These are phyloP conservation scores for Anastatus disparis DNA, from an alignment of 1,140 invertebrate genomes.

Conservation along the genomic window DNA sequence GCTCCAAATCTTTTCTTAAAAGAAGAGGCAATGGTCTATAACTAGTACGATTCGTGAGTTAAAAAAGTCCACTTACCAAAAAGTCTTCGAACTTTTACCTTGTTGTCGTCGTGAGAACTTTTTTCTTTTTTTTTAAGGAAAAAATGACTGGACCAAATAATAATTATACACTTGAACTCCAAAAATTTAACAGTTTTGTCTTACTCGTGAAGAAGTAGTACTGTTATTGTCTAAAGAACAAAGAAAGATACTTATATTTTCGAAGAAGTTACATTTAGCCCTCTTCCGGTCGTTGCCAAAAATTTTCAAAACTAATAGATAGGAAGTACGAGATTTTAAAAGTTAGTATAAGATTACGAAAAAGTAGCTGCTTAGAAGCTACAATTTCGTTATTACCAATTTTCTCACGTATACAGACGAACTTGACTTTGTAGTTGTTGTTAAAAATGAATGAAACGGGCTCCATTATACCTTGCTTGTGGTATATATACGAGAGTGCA, in stretches of 20 bases:
- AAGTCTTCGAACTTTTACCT: background rate
- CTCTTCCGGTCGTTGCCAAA: conserved; percentile 10
- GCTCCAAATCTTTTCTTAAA: conserved; percentile 13
- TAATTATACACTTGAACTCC: conserved; percentile 11
- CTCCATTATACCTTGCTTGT: too few relatives aligned
- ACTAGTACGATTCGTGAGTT: background rate
- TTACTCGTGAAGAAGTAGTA: background rate
- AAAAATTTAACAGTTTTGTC: background rate
- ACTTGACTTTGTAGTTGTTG: conserved; percentile 20
- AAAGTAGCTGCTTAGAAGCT: background rate
- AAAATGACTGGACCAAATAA: conserved; percentile 22
- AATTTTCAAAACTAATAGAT: background rate
- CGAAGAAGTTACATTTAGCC: conserved; percentile 4
- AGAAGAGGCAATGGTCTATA: conserved; percentile 21
- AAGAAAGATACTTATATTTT: too few relatives aligned
- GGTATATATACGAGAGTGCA: conserved; percentile 13
- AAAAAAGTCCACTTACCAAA: conserved; percentile 35
- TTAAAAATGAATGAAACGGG: conserved; percentile 7
- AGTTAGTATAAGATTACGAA: background rate
- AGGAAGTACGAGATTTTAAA: conserved; percentile 15
- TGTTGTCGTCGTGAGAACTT: conserved; percentile 32
- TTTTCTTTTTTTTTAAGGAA: too few relatives aligned
- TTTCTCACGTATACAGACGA: conserved; percentile 12
- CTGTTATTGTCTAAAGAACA: background rate
- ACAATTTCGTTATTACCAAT: conserved; percentile 47